These are phyloP conservation scores for Alligator mississippiensis DNA, from an alignment of 2,113 vertebrate species.

Conservation along the genomic window DNA sequence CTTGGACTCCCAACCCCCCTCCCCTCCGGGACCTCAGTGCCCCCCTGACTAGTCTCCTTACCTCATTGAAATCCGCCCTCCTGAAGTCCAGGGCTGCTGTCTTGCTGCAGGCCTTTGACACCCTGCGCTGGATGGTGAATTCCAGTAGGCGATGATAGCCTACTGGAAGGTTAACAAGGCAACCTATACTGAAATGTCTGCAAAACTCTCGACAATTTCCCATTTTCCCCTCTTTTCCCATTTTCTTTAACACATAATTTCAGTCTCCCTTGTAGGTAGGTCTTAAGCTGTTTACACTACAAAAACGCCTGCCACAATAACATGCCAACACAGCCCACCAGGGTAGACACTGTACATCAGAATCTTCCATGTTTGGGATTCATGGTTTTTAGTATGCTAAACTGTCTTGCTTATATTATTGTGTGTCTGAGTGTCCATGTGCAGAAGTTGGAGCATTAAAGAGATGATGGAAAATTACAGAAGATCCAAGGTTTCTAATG, in stretches of 20 bases:
- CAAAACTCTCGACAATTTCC: not conserved
- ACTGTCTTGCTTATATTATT: constrained; percentile 24
- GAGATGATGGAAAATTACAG: constrained; percentile 32
- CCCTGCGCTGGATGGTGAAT: no score
- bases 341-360: not conserved
- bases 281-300: not conserved
- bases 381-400: constrained; percentile 18
- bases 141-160: no score
- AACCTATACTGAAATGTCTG: not conserved
- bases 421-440: not conserved
- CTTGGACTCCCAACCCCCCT: no score
- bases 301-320: not conserved
- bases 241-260: not conserved
- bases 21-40: no score
- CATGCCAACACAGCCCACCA: no score
- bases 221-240: not conserved
- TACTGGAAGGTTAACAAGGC: not conserved
- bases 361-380: constrained; percentile 13
- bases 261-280: not conserved
- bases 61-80: no score
- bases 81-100: no score
- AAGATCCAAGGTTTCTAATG: constrained; percentile 38
- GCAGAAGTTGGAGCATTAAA: constrained; percentile 33
- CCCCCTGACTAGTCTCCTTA: no score
- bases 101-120: no score